Evolutionary conservation across 2,113 vertebrate genomes (phyloP).

Genomic region (Rana temporaria): DNA sequence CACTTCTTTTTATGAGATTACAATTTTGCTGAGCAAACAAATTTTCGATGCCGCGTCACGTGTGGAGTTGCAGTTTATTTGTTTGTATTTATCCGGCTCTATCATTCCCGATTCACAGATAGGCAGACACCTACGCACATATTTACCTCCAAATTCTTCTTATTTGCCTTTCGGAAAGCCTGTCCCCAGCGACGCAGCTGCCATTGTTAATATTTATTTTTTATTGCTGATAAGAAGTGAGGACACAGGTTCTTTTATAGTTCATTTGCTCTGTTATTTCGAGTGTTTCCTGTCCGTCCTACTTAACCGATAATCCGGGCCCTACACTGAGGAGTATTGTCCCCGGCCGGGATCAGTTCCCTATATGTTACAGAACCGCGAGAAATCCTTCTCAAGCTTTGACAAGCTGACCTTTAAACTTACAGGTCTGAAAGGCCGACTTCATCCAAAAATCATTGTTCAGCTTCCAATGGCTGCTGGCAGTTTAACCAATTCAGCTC

Average conservation of each 20-base stretch:
- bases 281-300: conserved; percentile 41
- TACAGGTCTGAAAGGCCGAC: not conserved
- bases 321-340: conserved; percentile 42
- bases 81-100: not conserved
- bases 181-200: conserved; percentile 2
- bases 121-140: not conserved
- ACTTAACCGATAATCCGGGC: conserved; percentile 27
- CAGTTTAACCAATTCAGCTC: too few species aligned
- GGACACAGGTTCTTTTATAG: not conserved
- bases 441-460: too few species aligned
- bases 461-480: too few species aligned
- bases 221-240: conserved; percentile 38
- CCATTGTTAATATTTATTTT: conserved; percentile 51
- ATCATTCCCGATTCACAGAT: not conserved
- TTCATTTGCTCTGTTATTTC: conserved; percentile 40
- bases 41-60: not conserved
- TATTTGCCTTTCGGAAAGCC: not conserved
- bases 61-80: not conserved
- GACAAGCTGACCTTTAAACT: conserved; percentile 44
- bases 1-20: not conserved
- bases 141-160: not conserved
- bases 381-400: conserved; percentile 8
- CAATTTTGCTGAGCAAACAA: not conserved
- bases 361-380: conserved; percentile 38
- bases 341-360: conserved; percentile 1